Conservation (phyloP, 2,888 invertebrate genomes). For the Nemotelus nigrinus region DNA sequence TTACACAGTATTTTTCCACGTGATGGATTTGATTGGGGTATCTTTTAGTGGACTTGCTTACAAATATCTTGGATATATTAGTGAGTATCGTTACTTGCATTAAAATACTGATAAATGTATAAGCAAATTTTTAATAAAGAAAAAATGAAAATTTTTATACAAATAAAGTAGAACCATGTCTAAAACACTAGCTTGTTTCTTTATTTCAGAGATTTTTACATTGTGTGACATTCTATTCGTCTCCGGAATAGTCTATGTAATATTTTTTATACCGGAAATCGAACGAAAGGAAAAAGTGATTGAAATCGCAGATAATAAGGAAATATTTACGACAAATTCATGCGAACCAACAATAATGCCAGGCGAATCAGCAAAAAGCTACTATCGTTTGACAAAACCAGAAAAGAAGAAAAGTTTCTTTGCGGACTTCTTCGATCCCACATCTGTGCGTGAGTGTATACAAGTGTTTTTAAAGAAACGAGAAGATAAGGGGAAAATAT, state of each 20-base stretch:
- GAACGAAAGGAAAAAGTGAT: constrained; percentile 40
- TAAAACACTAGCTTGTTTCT: not conserved
- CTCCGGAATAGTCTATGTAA: constrained; percentile 60
- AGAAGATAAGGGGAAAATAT: constrained; percentile 58
- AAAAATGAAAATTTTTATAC: no score
- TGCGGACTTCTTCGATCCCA: constrained; percentile 62
- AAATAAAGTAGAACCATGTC: not conserved
- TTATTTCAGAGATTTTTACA: constrained; percentile 59
- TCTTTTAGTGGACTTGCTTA: constrained; percentile 61
- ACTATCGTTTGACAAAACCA: constrained; percentile 1
- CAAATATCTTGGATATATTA: constrained; percentile 59
- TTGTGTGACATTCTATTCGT: constrained; percentile 59
- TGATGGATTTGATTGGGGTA: constrained; percentile 60
- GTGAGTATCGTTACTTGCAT: constrained; percentile 54
- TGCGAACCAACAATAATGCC: constrained; percentile 48
- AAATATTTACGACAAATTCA: constrained; percentile 35
- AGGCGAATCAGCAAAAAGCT: constrained; percentile 17
- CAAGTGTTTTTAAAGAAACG: constrained; percentile 60
- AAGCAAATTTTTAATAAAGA: no score
- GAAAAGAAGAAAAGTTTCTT: constrained; percentile 53
- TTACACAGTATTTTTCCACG: constrained; percentile 62
- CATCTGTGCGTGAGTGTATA: constrained; percentile 60
- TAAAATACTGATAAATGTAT: not conserved
- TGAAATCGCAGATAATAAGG: constrained; percentile 48
- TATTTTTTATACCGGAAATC: constrained; percentile 62